phyloP scores from a whole-genome alignment of 1,140 invertebrate species.

The Drosophila sulfurigaster region DNA sequence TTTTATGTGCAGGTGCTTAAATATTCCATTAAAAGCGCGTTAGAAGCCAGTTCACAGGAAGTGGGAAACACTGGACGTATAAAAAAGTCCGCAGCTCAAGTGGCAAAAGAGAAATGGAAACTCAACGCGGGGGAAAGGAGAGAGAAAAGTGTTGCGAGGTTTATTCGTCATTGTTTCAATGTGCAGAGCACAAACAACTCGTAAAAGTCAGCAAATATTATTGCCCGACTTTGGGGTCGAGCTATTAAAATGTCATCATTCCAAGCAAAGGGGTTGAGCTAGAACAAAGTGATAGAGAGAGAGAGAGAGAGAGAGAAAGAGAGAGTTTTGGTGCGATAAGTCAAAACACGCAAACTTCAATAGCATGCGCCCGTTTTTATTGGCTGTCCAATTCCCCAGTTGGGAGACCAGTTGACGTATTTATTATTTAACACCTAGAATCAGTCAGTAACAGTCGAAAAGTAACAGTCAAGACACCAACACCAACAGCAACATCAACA shows the following conservation, averaged over 20 bases:
- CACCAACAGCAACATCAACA: neutral
- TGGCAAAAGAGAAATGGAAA: slow-evolving; percentile 3
- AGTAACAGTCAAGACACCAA: neutral
- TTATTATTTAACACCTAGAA: slow-evolving; percentile 80
- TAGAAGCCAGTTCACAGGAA: slow-evolving; percentile 31
- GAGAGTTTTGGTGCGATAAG: slow-evolving; percentile 46
- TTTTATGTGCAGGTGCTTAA: slow-evolving; percentile 57
- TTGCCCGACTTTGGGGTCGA: slow-evolving; percentile 63
- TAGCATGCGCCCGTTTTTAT: slow-evolving; percentile 63
- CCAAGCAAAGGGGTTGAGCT: neutral
- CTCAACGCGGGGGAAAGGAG: neutral
- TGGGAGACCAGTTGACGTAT: slow-evolving; percentile 55
- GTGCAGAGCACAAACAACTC: slow-evolving; percentile 45
- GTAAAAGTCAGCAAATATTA: slow-evolving; percentile 75
- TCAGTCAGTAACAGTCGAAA: slow-evolving; percentile 1
- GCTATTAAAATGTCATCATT: slow-evolving; percentile 79
- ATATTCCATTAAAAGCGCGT: slow-evolving; percentile 62
- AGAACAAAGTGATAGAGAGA: neutral
- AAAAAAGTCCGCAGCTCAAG: slow-evolving; percentile 2
- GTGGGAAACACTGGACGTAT: slow-evolving; percentile 9
- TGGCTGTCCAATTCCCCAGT: slow-evolving; percentile 53
- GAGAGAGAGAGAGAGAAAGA: neutral
- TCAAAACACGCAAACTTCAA: slow-evolving; percentile 59
- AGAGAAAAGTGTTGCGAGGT: slow-evolving; percentile 45
- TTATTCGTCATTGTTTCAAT: slow-evolving; percentile 72